These are phyloP conservation scores for Nasonia vitripennis DNA, from an alignment of 1,140 invertebrate species.

Conservation along the genomic window DNA sequence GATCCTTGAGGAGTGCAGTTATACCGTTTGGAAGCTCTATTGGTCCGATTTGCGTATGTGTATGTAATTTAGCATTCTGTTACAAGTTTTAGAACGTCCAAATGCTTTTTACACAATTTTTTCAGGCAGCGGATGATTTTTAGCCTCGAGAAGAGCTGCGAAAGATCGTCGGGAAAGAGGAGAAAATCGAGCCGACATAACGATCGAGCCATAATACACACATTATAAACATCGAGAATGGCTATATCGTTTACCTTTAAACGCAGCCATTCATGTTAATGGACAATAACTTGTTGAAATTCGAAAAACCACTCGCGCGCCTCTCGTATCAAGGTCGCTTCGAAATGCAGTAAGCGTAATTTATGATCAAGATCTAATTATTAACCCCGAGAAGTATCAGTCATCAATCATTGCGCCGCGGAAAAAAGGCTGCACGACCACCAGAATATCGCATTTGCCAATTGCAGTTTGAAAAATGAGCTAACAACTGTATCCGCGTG, in stretches of 20 bases:
- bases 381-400: slow-evolving; percentile 1
- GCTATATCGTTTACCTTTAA: neutral
- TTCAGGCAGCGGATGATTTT: neutral
- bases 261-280: slow-evolving; percentile 13
- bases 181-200: neutral
- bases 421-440: neutral
- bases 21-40: neutral
- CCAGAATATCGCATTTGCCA: neutral
- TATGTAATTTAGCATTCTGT: no score
- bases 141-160: neutral
- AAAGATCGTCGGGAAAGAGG: neutral
- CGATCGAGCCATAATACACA: neutral
- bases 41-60: neutral
- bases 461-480: slow-evolving; percentile 4
- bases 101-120: neutral
- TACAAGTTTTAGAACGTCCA: no score
- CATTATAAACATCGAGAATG: neutral
- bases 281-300: slow-evolving; percentile 16
- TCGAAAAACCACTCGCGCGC: neutral
- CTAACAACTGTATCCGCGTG: neutral
- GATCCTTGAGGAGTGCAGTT: neutral
- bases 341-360: slow-evolving; percentile 2
- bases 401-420: slow-evolving; percentile 11
- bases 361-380: slow-evolving; percentile 23
- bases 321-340: neutral